Base-by-base conservation (phyloP, 1,140 invertebrate genomes). In the Apis cerana region DNA sequence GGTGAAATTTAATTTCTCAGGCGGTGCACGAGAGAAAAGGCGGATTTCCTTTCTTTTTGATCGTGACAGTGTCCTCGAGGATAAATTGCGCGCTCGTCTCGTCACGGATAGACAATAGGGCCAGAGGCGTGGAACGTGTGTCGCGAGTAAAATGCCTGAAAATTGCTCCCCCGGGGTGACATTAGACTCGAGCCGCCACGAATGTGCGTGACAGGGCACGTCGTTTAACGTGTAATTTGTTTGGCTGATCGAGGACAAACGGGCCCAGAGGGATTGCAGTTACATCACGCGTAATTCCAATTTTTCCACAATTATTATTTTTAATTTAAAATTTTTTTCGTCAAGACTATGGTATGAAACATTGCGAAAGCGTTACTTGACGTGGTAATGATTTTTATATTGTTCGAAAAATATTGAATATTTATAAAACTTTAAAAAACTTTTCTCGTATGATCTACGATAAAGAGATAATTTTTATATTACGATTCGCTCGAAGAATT, bases 121-220 rank as follows among this genome's bases (percentile, higher is more conserved):
- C 91, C 85, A 84, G 74, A 79, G 84, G 91, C 91, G 80, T 86
- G 89, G 89, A 90, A 89, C 89, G 91, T 91, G 88, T 88, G 85
- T 82, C 77, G 85, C 77, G 83, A 89, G 85, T 87, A 88, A 89
- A 91, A 83, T 74, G 80, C 80, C 74, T 85, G 85, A 83, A 92
- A 92, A 92, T 91, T 85, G 86, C 71, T 70, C 84, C 89, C 80
- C 74, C 64, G 82, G 90, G 86, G 84, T 81, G 78, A 85, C 67
- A 85, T 88, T 88, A 88, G 23, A 48, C 48, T 67, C 56, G 65
- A 43, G 58, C 65, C 15, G 54, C 19, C 56, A 74, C 59, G 56
- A 74, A 48, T 21, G 52, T 52, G 54, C 54, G 27, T 54, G 68
- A 78, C 65, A 50, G 59, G 12, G n/a, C 62, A 61, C 50, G 83